Evolutionary conservation across 2,113 vertebrate genomes (phyloP).

Genomic region (Solea senegalensis): DNA sequence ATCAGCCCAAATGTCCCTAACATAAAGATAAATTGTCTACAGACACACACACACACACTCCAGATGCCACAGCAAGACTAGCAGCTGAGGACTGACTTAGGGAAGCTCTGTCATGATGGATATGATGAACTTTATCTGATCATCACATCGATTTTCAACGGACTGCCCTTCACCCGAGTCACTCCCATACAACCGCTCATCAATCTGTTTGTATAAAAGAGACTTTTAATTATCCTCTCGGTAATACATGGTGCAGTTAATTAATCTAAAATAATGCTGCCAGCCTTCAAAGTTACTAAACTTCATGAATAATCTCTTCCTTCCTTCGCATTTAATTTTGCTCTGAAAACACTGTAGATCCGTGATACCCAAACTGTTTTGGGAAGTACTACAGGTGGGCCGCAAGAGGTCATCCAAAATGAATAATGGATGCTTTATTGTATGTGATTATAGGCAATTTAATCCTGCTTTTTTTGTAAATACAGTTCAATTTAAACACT

Average conservation of each 20-base stretch:
- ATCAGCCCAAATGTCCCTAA: no score
- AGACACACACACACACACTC: neutral
- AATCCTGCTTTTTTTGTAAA: no score
- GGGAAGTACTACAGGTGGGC: no score
- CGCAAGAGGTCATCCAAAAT: no score
- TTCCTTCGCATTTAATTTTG: no score
- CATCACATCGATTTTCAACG: conserved; percentile 35
- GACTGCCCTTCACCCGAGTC: conserved; percentile 34
- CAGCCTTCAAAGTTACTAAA: neutral
- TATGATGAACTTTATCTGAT: conserved; percentile 25
- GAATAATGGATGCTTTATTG: no score
- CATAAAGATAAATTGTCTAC: no score
- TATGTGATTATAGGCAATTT: no score
- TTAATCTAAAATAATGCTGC: conserved; percentile 31
- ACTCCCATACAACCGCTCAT: conserved; percentile 30
- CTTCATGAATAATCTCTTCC: no score
- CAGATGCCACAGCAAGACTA: neutral
- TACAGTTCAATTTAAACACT: no score
- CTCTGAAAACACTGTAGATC: no score
- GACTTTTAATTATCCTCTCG: conserved; percentile 31
- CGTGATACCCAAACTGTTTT: no score
- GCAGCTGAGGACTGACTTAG: conserved; percentile 24
- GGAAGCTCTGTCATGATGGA: conserved; percentile 15
- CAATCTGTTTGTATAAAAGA: conserved; percentile 29
- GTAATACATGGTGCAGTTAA: conserved; percentile 27